phyloP scores from a whole-genome alignment of 2,888 invertebrate genomes.

The Eledona agricola region DNA sequence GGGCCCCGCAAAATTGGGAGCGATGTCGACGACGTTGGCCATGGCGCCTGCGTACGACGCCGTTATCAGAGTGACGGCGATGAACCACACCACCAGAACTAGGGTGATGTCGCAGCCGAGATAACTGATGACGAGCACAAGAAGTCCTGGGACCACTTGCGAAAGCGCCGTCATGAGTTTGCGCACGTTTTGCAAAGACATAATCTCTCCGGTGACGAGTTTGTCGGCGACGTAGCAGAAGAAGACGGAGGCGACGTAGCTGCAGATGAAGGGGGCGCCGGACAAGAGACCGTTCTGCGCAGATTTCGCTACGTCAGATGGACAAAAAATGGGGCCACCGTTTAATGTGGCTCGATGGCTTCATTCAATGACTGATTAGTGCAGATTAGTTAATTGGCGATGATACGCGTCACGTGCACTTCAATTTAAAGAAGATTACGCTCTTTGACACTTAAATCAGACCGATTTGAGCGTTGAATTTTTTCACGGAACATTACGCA shows the following conservation, averaged over 20 bases:
- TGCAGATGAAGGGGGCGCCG: conserved; percentile 75
- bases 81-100: conserved; percentile 72
- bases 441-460: too few relatives aligned
- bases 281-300: conserved; percentile 71
- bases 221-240: conserved; percentile 76
- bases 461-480: too few relatives aligned
- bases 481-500: too few relatives aligned
- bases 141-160: conserved; percentile 74
- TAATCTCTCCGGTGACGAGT: conserved; percentile 66
- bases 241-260: conserved; percentile 74
- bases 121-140: conserved; percentile 71
- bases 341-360: too few relatives aligned
- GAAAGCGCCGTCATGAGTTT: conserved; percentile 75
- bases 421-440: too few relatives aligned
- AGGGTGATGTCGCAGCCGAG: conserved; percentile 69
- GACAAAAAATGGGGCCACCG: too few relatives aligned
- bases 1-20: conserved; percentile 80
- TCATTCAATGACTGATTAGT: too few relatives aligned
- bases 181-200: conserved; percentile 71
- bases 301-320: not conserved
- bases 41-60: conserved; percentile 79
- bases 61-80: conserved; percentile 75
- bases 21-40: conserved; percentile 80
- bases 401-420: too few relatives aligned
- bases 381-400: too few relatives aligned